A percentile compares a stretch with the other conserved stretches of the same genome.
phyloP scores from a whole-genome alignment of 2,888 invertebrate species.

The Limnephilus lunatus region DNA sequence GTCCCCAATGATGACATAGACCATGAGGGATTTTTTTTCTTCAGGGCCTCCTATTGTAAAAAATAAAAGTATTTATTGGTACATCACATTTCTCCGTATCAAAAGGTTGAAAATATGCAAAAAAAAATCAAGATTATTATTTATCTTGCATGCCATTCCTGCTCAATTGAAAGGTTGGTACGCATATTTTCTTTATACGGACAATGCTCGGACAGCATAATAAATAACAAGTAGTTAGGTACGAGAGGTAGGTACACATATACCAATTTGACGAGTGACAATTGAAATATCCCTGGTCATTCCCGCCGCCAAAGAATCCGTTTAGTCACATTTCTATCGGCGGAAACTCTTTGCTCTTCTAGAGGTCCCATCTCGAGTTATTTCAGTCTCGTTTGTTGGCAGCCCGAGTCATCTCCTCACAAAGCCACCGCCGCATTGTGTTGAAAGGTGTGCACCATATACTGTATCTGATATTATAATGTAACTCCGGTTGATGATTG shows the following conservation, averaged over 20 bases:
- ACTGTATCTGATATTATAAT: neutral
- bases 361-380: neutral
- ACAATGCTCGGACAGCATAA: neutral
- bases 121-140: neutral
- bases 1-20: no score
- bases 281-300: constrained; percentile 33
- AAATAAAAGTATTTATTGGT: no score
- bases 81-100: neutral
- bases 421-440: constrained; percentile 35
- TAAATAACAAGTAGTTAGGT: neutral
- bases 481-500: neutral
- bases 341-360: constrained; percentile 33
- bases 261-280: constrained; percentile 14
- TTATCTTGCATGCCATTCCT: neutral
- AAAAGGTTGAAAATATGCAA: neutral
- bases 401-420: neutral
- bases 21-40: no score
- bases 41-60: no score
- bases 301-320: constrained; percentile 35
- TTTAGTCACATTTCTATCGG: constrained; percentile 42
- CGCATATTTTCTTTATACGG: neutral
- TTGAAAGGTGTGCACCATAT: neutral
- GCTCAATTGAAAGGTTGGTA: neutral
- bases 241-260: neutral
- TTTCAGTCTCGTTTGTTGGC: constrained; percentile 32